phyloP scores from a whole-genome alignment of 2,113 vertebrate genomes.

The Albula goreensis region DNA sequence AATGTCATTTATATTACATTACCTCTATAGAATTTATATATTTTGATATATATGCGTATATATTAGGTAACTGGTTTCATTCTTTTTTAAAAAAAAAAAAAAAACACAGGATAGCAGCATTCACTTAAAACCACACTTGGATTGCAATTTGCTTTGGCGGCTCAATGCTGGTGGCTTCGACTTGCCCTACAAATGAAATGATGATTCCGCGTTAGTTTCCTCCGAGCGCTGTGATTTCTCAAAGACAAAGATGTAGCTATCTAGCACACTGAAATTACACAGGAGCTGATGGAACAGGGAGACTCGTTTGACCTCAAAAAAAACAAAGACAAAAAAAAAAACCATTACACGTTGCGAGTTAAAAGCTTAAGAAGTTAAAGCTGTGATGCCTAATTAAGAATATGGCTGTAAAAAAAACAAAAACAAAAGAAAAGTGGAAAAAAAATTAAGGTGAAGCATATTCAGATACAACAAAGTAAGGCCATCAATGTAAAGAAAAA shows the following conservation, averaged over 20 bases:
- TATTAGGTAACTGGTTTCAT: slow-evolving; percentile 71
- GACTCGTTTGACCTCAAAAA: background rate
- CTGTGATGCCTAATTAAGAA: slow-evolving; percentile 60
- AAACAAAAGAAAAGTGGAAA: slow-evolving; percentile 63
- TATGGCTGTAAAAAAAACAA: slow-evolving; percentile 64
- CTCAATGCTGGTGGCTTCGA: slow-evolving; percentile 59
- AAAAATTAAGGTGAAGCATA: slow-evolving; percentile 69
- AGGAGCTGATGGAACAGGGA: background rate
- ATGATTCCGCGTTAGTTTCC: slow-evolving; percentile 40
- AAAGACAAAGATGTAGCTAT: slow-evolving; percentile 4
- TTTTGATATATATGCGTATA: slow-evolving; percentile 64
- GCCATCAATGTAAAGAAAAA: slow-evolving; percentile 71
- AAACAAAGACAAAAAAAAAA: no score
- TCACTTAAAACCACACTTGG: slow-evolving; percentile 65
- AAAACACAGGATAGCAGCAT: slow-evolving; percentile 80
- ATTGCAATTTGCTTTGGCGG: slow-evolving; percentile 73
- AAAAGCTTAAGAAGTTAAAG: slow-evolving; percentile 50
- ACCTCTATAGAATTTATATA: slow-evolving; percentile 69
- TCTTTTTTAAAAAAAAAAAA: slow-evolving; percentile 53
- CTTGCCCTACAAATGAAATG: slow-evolving; percentile 45
- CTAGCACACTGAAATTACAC: slow-evolving; percentile 1
- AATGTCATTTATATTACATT: slow-evolving; percentile 67
- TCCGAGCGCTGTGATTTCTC: slow-evolving; percentile 31
- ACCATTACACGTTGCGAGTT: slow-evolving; percentile 2
- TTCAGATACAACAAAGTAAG: slow-evolving; percentile 70